Evolutionary conservation across 1,140 invertebrate species (phyloP), one percentile per base, ranked within the genome.

Genomic region (Dendrolimus kikuchii): DNA sequence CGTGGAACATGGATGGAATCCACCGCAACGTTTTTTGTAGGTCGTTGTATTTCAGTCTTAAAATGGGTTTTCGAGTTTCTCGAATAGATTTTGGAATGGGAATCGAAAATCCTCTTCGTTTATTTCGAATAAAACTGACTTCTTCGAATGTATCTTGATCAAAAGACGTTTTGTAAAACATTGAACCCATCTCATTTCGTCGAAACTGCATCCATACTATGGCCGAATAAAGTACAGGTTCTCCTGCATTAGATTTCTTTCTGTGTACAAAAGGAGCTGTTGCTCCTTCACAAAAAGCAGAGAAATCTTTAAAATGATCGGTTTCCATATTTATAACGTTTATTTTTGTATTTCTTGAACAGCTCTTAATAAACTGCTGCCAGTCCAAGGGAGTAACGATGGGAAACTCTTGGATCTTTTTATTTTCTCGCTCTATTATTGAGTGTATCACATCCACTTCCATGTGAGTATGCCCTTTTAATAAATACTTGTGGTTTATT

Each of bases 171-270:
- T 23, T 23, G 23, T 23, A 23, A 10, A 38, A 36, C 49, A 57
- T 46, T 47, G 36, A 39, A 23, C 55, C 50, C 38, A 39, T 40
- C 10, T 52, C 37, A 52, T 52, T 46, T 52, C 52, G 42, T 52
- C 49, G 7, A 43, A 57, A 52, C 43, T 49, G 49, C 46, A 57
- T 57, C 50, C 55, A 57, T 52, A 48, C 46, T 52, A 57, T 52
- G 9, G 41, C 40, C 7, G 39, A 48, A 38, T 48, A 57, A 5
- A 36, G 45, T 40, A 57, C 55, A 9, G 49, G 38, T 46, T 57
- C 45, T 46, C 50, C 45, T 7, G 39, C 7, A 36, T 47, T 40
- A 6, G 38, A 43, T 48, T 48, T 57, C 43, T 57, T 52, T 38
- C 49, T 9, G 38, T 57, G 55, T 43, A 57, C 49, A 57, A 52